phyloP scores from a whole-genome alignment of 2,888 invertebrate genomes.

The Parascotia fuliginaria region DNA sequence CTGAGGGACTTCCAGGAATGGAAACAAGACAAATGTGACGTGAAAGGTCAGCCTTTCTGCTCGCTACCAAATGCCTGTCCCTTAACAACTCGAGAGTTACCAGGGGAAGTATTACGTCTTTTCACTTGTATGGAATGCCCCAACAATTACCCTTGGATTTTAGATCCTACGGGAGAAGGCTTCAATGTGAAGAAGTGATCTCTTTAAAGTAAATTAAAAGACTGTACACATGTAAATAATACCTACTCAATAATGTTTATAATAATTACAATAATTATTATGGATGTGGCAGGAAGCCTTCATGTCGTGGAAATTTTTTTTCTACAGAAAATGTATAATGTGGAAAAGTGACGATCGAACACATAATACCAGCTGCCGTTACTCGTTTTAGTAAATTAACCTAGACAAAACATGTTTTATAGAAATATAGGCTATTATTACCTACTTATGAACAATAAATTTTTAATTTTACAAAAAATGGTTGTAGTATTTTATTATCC shows the following conservation, averaged over 20 bases:
- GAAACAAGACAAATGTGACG: constrained; percentile 96
- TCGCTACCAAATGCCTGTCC: constrained; percentile 96
- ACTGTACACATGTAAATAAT: constrained; percentile 86
- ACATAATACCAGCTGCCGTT: constrained; percentile 29
- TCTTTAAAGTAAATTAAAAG: constrained; percentile 80
- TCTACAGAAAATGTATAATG: constrained; percentile 34
- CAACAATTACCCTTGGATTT: constrained; percentile 97
- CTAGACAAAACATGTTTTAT: constrained; percentile 32
- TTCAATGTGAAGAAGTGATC: constrained; percentile 93
- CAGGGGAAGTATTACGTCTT: constrained; percentile 95
- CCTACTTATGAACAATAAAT: constrained; percentile 46
- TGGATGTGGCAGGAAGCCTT: constrained; percentile 58
- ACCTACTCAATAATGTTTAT: constrained; percentile 83
- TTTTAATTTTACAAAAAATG: constrained; percentile 37
- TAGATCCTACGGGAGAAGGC: constrained; percentile 97
- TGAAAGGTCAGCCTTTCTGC: constrained; percentile 97
- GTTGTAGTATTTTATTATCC: constrained; percentile 16
- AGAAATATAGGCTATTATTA: constrained; percentile 33
- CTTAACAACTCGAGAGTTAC: constrained; percentile 94
- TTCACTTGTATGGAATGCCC: constrained; percentile 99
- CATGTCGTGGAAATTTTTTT: constrained; percentile 37
- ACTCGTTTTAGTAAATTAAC: constrained; percentile 26
- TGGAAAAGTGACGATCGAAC: constrained; percentile 33
- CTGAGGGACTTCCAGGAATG: constrained; percentile 97
- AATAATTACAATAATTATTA: constrained; percentile 61